These are phyloP conservation scores for Dendrophyllia cribrosa DNA, from an alignment of 64 coral and sea anemone species.

Conservation along the genomic window DNA sequence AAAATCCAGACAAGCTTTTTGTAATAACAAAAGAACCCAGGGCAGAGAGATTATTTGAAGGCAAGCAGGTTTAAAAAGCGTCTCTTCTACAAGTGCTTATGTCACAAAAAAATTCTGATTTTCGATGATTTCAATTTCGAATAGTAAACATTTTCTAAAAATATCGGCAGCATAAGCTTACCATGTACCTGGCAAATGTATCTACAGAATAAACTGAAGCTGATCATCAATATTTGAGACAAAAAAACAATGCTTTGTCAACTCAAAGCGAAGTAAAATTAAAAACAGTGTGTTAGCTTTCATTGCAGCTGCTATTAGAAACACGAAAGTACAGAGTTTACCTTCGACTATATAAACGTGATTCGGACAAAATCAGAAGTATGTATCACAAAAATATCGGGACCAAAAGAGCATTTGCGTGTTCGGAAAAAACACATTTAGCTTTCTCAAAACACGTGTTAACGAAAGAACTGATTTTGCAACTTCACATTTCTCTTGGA, in stretches of 20 bases:
- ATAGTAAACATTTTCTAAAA: not conserved
- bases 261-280: constrained; percentile 11
- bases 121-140: not conserved
- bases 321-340: not conserved
- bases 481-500: not conserved
- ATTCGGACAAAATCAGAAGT: not conserved
- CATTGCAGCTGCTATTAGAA: not conserved
- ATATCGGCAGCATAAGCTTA: not conserved
- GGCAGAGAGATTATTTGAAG: not conserved
- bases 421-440: not conserved
- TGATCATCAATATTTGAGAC: not conserved
- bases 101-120: not conserved
- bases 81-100: not conserved
- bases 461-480: not conserved
- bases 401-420: not conserved
- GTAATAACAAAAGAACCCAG: not conserved
- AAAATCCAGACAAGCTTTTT: constrained; percentile 2
- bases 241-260: not conserved
- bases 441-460: not conserved
- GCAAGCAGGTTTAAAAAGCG: not conserved
- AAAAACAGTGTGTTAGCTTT: not conserved
- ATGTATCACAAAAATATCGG: too few relatives aligned
- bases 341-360: not conserved
- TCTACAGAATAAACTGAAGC: too few relatives aligned
- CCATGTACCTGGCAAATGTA: not conserved